Conservation (phyloP, 2,888 invertebrate species). For the Pseudanteris insignis region DNA sequence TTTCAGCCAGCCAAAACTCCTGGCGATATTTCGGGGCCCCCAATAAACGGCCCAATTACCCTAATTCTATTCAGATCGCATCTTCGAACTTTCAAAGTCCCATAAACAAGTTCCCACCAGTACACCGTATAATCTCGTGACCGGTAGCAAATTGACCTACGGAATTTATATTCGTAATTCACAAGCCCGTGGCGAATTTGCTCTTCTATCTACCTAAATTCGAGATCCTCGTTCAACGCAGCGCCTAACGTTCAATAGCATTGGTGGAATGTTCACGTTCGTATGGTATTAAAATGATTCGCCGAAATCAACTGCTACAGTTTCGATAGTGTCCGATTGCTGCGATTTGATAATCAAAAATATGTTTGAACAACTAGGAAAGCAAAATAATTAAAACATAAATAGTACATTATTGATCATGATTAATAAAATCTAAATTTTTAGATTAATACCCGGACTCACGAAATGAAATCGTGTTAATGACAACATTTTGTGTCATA, state of each 20-base stretch:
- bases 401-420: no score
- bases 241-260: not conserved
- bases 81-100: conserved; percentile 19
- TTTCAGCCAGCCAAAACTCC: conserved; percentile 14
- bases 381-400: not conserved
- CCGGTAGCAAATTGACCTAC: conserved; percentile 18
- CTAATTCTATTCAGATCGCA: conserved; percentile 28
- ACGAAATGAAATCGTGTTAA: no score
- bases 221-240: not conserved
- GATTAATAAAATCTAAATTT: no score
- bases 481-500: no score
- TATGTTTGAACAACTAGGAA: no score
- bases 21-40: conserved; percentile 20
- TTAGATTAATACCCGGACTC: no score
- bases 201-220: not conserved
- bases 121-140: conserved; percentile 20
- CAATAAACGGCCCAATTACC: conserved; percentile 23
- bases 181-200: not conserved
- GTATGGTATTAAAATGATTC: no score
- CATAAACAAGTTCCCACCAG: conserved; percentile 22
- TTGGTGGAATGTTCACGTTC: no score
- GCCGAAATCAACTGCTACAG: no score
- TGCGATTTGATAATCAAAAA: no score
- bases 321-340: no score
- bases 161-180: not conserved